Evolutionary conservation across 1,140 invertebrate genomes (phyloP).

Genomic region (Zaprionus inermis): DNA sequence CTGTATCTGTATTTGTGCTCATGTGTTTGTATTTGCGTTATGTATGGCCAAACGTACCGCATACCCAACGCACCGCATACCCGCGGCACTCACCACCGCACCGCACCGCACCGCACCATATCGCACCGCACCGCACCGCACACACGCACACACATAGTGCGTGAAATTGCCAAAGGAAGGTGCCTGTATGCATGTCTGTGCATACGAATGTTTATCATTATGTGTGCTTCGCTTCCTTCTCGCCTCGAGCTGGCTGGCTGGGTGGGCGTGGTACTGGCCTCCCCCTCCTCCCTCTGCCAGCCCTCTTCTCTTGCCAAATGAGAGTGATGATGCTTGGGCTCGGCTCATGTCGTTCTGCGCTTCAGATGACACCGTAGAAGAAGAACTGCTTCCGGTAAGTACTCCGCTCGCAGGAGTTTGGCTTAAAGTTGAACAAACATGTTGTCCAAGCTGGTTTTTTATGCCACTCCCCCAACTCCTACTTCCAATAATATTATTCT

Average conservation of each 20-base stretch:
- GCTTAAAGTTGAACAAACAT: constrained; percentile 7
- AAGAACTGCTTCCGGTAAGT: not conserved
- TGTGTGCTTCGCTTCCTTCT: constrained; percentile 22
- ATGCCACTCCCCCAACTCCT: not conserved
- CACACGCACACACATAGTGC: constrained; percentile 32
- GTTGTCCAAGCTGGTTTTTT: constrained; percentile 1
- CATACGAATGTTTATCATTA: constrained; percentile 43
- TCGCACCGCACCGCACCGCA: too few species aligned
- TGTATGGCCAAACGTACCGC: constrained; percentile 19
- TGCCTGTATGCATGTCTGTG: constrained; percentile 23
- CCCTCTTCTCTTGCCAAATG: not conserved
- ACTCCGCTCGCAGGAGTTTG: constrained; percentile 6
- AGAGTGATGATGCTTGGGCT: constrained; percentile 15
- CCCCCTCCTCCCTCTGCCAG: not conserved
- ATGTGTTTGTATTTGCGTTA: constrained; percentile 35
- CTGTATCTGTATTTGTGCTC: constrained; percentile 21
- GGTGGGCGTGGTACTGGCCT: constrained; percentile 9
- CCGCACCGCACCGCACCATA: too few species aligned
- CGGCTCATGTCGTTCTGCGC: not conserved
- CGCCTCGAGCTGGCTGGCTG: constrained; percentile 34
- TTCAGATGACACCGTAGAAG: not conserved
- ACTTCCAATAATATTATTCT: not conserved
- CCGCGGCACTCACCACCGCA: constrained; percentile 4
- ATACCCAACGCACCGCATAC: not conserved
- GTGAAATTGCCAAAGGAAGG: constrained; percentile 52